phyloP scores from a whole-genome alignment of 2,888 invertebrate genomes.

The Stomorhina lunata region DNA sequence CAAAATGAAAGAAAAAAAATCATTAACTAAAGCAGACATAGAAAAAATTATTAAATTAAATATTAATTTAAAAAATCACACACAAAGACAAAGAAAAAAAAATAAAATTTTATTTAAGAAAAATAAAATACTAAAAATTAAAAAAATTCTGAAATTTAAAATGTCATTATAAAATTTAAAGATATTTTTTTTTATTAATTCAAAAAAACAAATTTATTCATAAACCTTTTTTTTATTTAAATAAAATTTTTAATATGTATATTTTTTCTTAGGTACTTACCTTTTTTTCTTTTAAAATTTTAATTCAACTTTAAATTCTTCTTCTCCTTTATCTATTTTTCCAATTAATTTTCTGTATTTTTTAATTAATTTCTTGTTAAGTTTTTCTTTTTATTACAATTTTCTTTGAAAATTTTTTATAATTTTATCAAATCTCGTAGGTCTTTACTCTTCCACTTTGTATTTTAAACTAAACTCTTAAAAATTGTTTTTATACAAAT shows the following conservation, averaged over 20 bases:
- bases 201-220: too few species aligned
- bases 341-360: slow-evolving; percentile 10
- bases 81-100: background rate
- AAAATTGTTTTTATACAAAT: slow-evolving; percentile 60
- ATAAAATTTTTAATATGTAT: background rate
- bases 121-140: slow-evolving; percentile 10
- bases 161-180: too few species aligned
- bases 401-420: slow-evolving; percentile 35
- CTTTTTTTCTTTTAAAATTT: slow-evolving; percentile 8
- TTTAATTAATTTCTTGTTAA: slow-evolving; percentile 21
- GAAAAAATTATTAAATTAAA: slow-evolving; percentile 38
- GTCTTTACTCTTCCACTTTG: slow-evolving; percentile 61
- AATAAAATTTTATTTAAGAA: slow-evolving; percentile 2
- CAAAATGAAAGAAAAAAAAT: slow-evolving; percentile 3
- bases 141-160: too few species aligned
- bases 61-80: slow-evolving; percentile 8
- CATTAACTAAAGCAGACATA: slow-evolving; percentile 19
- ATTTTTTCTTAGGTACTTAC: slow-evolving; percentile 41
- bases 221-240: slow-evolving; percentile 34
- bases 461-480: slow-evolving; percentile 66
- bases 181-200: too few species aligned
- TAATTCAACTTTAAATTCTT: background rate
- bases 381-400: slow-evolving; percentile 12
- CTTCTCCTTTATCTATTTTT: background rate
- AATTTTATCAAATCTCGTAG: slow-evolving; percentile 24